phyloP scores from a whole-genome alignment of 2,113 vertebrate genomes.

The Serilophus lunatus region DNA sequence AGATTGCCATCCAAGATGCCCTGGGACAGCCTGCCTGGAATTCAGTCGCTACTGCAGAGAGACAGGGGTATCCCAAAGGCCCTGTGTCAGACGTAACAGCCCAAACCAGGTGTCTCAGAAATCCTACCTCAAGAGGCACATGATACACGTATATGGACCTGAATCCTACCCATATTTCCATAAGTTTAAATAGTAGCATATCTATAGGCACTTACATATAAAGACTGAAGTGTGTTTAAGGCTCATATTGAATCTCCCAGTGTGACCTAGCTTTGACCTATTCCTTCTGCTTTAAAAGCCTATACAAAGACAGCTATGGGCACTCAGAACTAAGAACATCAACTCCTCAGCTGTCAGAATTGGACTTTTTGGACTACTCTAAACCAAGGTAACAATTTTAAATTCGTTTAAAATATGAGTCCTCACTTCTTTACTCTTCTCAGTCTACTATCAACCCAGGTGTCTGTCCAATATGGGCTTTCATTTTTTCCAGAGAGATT shows the following conservation, averaged over 20 bases:
- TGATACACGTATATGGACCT: not conserved
- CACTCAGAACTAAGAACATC: not conserved
- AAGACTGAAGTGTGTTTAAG: not conserved
- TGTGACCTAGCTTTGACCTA: not conserved
- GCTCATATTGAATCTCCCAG: not conserved
- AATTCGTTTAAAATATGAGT: not conserved
- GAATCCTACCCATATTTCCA: not conserved
- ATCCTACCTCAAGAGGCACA: not conserved
- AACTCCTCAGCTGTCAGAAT: not conserved
- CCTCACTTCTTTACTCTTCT: not conserved
- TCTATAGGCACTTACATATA: not conserved
- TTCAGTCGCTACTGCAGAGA: not conserved
- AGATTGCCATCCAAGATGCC: rapidly evolving
- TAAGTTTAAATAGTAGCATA: not conserved
- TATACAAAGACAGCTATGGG: not conserved
- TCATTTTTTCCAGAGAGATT: not conserved
- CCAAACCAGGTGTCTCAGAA: not conserved
- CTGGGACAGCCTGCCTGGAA: not conserved
- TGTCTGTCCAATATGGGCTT: rapidly evolving
- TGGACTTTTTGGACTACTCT: not conserved
- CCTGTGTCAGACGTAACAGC: not conserved
- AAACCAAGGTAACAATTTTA: not conserved
- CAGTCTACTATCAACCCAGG: not conserved
- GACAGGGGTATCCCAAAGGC: not conserved
- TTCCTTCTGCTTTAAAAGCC: not conserved